phyloP scores from a whole-genome alignment of 2,113 vertebrate species.

The Cranoglanis bouderius region DNA sequence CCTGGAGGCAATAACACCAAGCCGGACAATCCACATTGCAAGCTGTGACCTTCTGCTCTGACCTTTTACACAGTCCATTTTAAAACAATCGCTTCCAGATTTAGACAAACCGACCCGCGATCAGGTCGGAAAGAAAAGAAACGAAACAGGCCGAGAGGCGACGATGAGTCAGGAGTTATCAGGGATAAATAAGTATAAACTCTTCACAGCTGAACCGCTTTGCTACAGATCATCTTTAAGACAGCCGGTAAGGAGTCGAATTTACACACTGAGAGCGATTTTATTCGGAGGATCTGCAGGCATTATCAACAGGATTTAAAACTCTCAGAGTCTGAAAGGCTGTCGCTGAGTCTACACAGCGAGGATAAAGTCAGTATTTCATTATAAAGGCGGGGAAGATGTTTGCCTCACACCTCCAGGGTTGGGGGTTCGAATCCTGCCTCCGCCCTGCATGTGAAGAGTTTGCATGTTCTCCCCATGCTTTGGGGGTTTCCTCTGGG shows the following conservation, averaged over 20 bases:
- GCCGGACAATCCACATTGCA: background rate
- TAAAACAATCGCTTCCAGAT: background rate
- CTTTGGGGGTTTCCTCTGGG: too few relatives aligned
- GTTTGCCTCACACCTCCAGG: background rate
- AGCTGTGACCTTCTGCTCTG: conserved; percentile 12
- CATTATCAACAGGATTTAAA: background rate
- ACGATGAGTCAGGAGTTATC: background rate
- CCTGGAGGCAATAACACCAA: conserved; percentile 30
- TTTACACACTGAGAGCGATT: background rate
- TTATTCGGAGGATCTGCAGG: background rate
- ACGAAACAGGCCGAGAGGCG: background rate
- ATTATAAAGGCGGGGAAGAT: too few relatives aligned
- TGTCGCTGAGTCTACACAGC: background rate
- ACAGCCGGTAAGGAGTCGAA: background rate
- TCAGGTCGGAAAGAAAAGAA: background rate
- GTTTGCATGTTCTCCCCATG: too few relatives aligned
- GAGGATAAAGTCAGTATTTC: too few relatives aligned
- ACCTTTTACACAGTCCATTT: conserved; percentile 21
- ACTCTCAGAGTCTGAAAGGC: background rate
- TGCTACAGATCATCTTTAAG: background rate
- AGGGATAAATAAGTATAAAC: background rate
- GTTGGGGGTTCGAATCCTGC: too few relatives aligned
- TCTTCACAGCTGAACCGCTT: background rate
- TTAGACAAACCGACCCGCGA: background rate
- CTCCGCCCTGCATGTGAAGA: too few relatives aligned